Base-by-base conservation (phyloP, 2,888 invertebrate species). In the Sepiola atlantica region DNA sequence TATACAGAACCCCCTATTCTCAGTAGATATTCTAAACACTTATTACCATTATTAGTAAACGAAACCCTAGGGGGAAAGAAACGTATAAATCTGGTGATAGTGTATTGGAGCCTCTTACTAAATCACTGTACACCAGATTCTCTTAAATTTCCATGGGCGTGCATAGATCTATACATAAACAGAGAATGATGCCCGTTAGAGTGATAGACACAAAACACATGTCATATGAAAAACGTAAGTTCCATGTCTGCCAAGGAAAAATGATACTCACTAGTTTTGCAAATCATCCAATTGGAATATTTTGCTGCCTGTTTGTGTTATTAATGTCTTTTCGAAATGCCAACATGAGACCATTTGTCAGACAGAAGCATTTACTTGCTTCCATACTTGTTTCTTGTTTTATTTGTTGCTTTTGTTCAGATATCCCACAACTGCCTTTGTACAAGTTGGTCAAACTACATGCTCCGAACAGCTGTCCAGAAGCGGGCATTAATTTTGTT, bases 231-330 rank as follows among this genome's bases (percentile, higher is more conserved):
- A 77, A 77, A 77, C n/a, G 16, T 32, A n/a, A n/a, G n/a, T 77
- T 77, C n/a, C n/a, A 45, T 77, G 14, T 77, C 16, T 77, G n/a
- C 77, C 77, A 77, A 77, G 16, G n/a, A 77, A 32, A 77, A n/a
- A n/a, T 77, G 77, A 77, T 77, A 77, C n/a, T 77, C n/a, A 77
- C n/a, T 77, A 77, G n/a, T 77, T 77, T 77, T 77, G 77, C n/a
- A n/a, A 32, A 77, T 77, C n/a, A 12, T 77, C 77, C 77, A 77
- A 77, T 21, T n/a, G 32, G 77, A 77, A 77, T 45, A 45, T 77
- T 77, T 77, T n/a, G 77, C 18, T 77, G n/a, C n/a, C 77, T n/a
- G 21, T 45, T 45, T 45, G 2, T 45, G 45, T 77, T 77, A 77
- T 77, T 77, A 77, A 77, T 77, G 77, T n/a, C 32, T 77, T 32